Evolutionary conservation across 2,113 vertebrate genomes (phyloP), one percentile per base, ranked within the genome.

Genomic region (Pimephales promelas): DNA sequence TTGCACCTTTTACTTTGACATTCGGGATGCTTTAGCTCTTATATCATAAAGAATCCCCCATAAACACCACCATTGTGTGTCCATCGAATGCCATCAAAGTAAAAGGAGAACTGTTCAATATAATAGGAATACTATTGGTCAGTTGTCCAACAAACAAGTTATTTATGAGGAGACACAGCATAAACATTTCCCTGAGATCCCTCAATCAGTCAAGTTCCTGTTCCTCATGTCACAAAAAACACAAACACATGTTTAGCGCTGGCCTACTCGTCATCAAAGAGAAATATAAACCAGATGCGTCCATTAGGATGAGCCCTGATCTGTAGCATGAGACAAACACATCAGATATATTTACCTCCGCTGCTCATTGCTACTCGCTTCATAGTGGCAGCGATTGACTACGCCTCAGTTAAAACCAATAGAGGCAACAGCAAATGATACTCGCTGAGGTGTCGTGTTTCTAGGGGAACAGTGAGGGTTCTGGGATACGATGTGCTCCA

Each of bases 341-440:
- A 87, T 88, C 81, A 16, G 81, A 8, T 87, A 85, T 84, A 81
- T 79, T 88, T 89, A 34, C 87, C 84, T 85, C 28, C 57, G 28
- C 31, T 1, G 52, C 18, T 1, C 0, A n/a, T 85, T 90, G 87
- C 88, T 84, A 86, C 84, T 86, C 86, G 86, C 89, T 79, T 89
- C 83, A 89, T 88, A 77, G 87, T 88, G 86, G 47, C 81, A 90
- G 88, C 90, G 89, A 93, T 91, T 91, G 92, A 90, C 84, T 90
- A 94, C 54, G 92, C 93, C 94, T 91, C 93, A 88, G 91, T 95
- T 92, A 88, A 75, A 90, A 83, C 89, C 81, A 89, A 92, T 92
- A 93, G 83, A 91, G 94, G 90, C 89, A 92, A 92, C 87, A 94
- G 86, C 91, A 94, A 94, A 92, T 91, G 94, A 94, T 88, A 91